These are phyloP conservation scores for Eonycteris spelaea DNA, from an alignment of 2,113 vertebrate species.

Conservation along the genomic window DNA sequence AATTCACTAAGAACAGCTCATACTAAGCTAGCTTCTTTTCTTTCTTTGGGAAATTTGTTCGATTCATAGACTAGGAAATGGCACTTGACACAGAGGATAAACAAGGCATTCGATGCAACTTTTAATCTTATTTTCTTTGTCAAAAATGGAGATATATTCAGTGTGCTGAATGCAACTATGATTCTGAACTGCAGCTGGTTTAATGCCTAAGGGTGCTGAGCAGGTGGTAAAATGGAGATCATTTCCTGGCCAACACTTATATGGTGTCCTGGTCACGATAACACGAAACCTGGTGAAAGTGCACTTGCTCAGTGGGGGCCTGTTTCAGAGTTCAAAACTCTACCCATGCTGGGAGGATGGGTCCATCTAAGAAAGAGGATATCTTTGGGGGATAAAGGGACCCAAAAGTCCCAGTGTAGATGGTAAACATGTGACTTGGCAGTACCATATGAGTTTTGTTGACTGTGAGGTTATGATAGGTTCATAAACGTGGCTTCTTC, in stretches of 20 bases:
- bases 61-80: neutral
- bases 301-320: neutral
- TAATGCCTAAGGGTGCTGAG: neutral
- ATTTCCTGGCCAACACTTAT: neutral
- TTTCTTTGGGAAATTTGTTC: conserved; percentile 17
- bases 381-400: neutral
- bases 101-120: neutral
- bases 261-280: neutral
- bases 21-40: neutral
- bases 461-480: neutral
- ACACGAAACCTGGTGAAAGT: neutral
- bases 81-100: neutral
- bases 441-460: neutral
- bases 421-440: neutral
- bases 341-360: neutral
- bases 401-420: neutral
- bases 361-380: neutral
- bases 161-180: neutral
- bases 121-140: conserved; percentile 13
- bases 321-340: neutral
- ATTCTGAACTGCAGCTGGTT: neutral
- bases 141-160: neutral
- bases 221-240: neutral
- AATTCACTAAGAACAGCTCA: neutral
- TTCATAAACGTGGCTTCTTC: neutral